Conservation (phyloP, 2,797 vertebrate species). For the Lepilemur ruficaudatus region DNA sequence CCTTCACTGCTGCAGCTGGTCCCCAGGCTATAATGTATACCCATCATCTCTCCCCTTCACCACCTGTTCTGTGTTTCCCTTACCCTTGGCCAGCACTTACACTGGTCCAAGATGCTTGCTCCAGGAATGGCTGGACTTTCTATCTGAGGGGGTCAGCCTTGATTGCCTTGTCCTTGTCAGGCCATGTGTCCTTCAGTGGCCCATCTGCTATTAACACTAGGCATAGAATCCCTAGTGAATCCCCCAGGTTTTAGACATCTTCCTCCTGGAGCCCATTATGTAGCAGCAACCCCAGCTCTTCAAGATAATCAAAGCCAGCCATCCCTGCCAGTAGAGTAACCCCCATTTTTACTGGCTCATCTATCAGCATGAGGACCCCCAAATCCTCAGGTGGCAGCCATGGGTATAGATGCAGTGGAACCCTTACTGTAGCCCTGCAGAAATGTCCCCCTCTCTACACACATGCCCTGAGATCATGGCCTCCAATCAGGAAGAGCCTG, state of each 20-base stretch:
- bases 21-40: background rate
- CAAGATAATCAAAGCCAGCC: background rate
- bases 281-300: background rate
- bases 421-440: background rate
- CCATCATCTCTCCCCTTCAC: background rate
- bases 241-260: background rate
- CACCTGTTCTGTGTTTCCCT: background rate
- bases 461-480: background rate
- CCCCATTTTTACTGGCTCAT: background rate
- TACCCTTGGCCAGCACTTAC: background rate
- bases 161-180: background rate
- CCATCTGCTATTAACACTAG: background rate
- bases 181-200: background rate
- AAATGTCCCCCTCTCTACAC: background rate
- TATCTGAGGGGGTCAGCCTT: background rate
- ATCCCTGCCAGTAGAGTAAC: too few species aligned
- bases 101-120: background rate
- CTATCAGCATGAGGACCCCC: background rate
- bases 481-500: background rate
- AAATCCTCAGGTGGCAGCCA: background rate
- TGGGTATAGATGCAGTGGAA: background rate
- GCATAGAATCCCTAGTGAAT: background rate
- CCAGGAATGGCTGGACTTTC: background rate
- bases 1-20: background rate
- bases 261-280: background rate